These are phyloP conservation scores for Adelosebastes latens DNA, from an alignment of 2,797 vertebrate species.

Conservation along the genomic window DNA sequence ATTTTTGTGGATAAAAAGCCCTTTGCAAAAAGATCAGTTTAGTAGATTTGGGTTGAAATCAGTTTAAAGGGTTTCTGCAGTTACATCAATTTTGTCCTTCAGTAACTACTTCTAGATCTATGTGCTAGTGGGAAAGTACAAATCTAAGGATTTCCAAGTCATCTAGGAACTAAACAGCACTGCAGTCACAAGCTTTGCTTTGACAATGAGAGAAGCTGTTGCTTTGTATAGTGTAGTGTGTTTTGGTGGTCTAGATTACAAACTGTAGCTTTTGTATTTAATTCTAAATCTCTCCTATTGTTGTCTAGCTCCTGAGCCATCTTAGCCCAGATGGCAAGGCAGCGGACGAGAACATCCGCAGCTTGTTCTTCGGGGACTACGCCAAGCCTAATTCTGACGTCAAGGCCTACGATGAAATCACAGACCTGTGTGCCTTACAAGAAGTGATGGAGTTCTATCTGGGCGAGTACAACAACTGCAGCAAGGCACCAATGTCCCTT, in stretches of 20 bases:
- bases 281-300: background rate
- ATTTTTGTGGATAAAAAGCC: background rate
- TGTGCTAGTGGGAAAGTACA: background rate
- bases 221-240: background rate
- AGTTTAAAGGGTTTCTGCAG: too few species aligned
- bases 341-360: conserved; percentile 87
- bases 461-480: conserved; percentile 90
- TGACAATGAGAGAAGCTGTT: background rate
- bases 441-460: conserved; percentile 90
- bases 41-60: too few species aligned
- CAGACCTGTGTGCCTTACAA: conserved; percentile 84
- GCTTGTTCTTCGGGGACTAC: conserved; percentile 94
- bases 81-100: background rate
- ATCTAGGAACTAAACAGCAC: background rate
- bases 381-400: conserved; percentile 79
- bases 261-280: conserved; percentile 31
- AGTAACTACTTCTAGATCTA: background rate
- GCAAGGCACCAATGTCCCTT: conserved; percentile 92
- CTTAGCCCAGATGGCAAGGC: conserved; percentile 85
- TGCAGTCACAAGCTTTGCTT: background rate
- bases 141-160: background rate
- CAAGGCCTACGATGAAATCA: conserved; percentile 91
- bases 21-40: background rate
- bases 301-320: conserved; percentile 86
- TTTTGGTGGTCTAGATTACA: background rate